These are phyloP conservation scores for Neogobius melanostomus DNA, from an alignment of 2,113 vertebrate species.

Conservation along the genomic window DNA sequence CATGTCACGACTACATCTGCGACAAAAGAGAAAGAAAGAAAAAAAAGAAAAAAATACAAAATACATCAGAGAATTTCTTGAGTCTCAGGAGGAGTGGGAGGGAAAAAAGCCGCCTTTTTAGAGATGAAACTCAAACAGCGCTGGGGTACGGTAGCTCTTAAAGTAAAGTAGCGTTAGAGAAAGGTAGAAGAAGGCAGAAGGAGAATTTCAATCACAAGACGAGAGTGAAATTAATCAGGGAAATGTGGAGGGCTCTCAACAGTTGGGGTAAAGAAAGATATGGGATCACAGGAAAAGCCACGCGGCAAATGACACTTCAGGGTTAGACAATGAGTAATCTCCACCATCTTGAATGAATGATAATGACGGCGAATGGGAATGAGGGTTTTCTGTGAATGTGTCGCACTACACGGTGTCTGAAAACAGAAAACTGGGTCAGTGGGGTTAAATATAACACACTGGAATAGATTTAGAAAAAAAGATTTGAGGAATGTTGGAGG, in stretches of 20 bases:
- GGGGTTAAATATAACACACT: no score
- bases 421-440: no score
- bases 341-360: conserved; percentile 10
- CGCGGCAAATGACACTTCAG: conserved; percentile 53
- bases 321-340: conserved; percentile 55
- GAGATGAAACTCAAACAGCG: conserved; percentile 64
- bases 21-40: conserved; percentile 12
- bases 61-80: conserved; percentile 71
- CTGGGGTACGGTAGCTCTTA: conserved; percentile 33
- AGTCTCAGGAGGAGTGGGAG: conserved; percentile 58
- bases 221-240: conserved; percentile 55
- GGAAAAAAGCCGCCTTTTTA: conserved; percentile 56
- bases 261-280: conserved; percentile 42
- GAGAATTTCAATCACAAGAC: conserved; percentile 51
- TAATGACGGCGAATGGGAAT: background rate
- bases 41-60: conserved; percentile 55
- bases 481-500: no score
- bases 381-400: conserved; percentile 34
- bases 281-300: conserved; percentile 50
- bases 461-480: no score
- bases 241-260: conserved; percentile 42
- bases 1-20: conserved; percentile 47
- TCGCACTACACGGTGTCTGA: no score
- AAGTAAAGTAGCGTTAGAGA: conserved; percentile 30
- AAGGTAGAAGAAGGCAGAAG: conserved; percentile 27